Percentiles rank a stretch among this genome's conserved stretches.
These are phyloP conservation scores for Sycophila texana DNA, from an alignment of 2,888 invertebrate genomes.

Conservation along the genomic window DNA sequence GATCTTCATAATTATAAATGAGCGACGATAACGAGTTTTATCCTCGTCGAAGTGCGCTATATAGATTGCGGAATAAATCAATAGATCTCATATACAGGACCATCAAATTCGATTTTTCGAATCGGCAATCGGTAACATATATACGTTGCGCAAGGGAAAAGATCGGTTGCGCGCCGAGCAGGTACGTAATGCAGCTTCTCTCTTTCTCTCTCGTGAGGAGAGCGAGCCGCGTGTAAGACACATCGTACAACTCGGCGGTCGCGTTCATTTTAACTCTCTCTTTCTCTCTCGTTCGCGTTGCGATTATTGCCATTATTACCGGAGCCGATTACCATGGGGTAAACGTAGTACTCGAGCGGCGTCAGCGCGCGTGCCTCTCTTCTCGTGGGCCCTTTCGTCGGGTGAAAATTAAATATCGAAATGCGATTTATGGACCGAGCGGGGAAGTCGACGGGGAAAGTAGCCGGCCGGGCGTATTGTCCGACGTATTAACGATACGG, in stretches of 20 bases:
- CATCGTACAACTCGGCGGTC: constrained; percentile 32
- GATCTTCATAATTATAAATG: not conserved
- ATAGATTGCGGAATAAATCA: not conserved
- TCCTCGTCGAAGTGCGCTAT: too few species aligned
- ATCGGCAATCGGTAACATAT: not conserved
- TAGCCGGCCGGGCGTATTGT: too few species aligned
- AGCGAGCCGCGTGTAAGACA: constrained; percentile 58
- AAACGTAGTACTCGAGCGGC: not conserved
- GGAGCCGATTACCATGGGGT: not conserved
- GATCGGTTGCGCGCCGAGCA: not conserved
- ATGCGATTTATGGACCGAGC: too few species aligned
- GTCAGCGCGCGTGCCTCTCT: not conserved
- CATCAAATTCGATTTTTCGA: not conserved
- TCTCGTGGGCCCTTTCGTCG: not conserved
- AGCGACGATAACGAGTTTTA: too few species aligned
- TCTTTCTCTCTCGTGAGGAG: constrained; percentile 42
- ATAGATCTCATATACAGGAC: not conserved
- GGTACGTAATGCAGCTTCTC: constrained; percentile 48
- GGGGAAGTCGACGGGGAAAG: too few species aligned
- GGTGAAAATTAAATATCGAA: too few species aligned
- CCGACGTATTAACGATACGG: too few species aligned
- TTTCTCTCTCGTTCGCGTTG: constrained; percentile 56
- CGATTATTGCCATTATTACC: constrained; percentile 62
- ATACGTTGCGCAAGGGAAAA: not conserved
- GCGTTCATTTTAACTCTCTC: constrained; percentile 44